Conservation (phyloP, 2,888 invertebrate genomes). For the Myathropa florea region DNA sequence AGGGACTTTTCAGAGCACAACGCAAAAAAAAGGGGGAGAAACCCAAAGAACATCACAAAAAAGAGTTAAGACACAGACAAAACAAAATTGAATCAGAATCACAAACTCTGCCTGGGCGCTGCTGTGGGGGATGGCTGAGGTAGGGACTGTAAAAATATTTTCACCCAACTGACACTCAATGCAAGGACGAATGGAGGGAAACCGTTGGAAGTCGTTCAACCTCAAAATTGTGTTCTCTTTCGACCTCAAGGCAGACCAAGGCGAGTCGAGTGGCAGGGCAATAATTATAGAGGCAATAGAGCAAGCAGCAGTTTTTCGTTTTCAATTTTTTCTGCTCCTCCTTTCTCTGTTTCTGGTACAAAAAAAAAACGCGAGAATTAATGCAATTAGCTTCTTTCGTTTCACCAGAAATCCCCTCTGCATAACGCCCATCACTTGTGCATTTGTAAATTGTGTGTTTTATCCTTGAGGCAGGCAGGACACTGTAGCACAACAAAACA, state of each 20-base stretch:
- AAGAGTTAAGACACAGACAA: slow-evolving; percentile 63
- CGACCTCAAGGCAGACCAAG: neutral
- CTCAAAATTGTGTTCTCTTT: slow-evolving; percentile 53
- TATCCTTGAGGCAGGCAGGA: slow-evolving; percentile 48
- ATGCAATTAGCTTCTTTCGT: slow-evolving; percentile 67
- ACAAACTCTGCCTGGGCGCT: slow-evolving; percentile 36
- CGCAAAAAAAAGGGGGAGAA: neutral
- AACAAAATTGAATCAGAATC: slow-evolving; percentile 68
- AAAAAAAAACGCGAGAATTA: slow-evolving; percentile 69
- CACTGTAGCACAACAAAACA: slow-evolving; percentile 39
- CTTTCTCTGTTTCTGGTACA: too few relatives aligned
- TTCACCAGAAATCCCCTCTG: neutral
- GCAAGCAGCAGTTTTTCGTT: slow-evolving; percentile 43
- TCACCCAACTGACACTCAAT: slow-evolving; percentile 43
- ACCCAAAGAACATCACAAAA: slow-evolving; percentile 9
- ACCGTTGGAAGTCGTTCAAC: slow-evolving; percentile 49
- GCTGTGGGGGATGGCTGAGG: neutral
- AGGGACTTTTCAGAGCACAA: slow-evolving; percentile 6
- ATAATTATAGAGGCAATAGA: slow-evolving; percentile 68
- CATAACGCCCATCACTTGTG: neutral
- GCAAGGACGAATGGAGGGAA: neutral
- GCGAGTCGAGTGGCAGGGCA: slow-evolving; percentile 5
- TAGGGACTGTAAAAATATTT: slow-evolving; percentile 52
- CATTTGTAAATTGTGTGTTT: slow-evolving; percentile 46
- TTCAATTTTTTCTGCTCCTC: slow-evolving; percentile 46